Percentiles rank a stretch among this genome's conserved stretches.
Conservation (phyloP, 2,113 vertebrate species). For the Zosterops japonicus region DNA sequence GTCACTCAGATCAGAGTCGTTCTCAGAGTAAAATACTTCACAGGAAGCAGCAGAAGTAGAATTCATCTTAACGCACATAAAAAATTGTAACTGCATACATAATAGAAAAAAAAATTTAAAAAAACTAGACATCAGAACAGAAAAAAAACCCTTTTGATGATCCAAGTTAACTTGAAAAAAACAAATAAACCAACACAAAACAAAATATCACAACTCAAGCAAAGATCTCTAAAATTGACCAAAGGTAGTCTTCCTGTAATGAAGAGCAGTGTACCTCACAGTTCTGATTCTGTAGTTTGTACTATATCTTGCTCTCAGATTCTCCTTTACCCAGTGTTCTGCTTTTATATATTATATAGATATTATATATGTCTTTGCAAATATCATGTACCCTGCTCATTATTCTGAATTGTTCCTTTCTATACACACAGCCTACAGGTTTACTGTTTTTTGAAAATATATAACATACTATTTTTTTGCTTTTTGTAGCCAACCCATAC, state of each 20-base stretch:
- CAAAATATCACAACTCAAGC: not conserved
- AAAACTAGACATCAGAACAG: not conserved
- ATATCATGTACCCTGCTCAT: not conserved
- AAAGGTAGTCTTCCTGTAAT: not conserved
- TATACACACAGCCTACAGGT: not conserved
- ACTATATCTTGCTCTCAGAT: not conserved
- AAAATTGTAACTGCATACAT: rapidly evolving
- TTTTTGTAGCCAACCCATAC: not conserved
- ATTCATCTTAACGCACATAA: not conserved
- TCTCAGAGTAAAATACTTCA: not conserved
- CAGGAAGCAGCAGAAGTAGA: not conserved
- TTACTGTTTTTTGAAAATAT: not conserved
- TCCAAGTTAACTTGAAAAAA: not conserved
- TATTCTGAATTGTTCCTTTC: not conserved
- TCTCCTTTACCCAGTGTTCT: not conserved
- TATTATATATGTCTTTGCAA: not conserved
- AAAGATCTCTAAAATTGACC: not conserved
- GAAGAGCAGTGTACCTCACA: not conserved
- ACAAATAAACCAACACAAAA: not conserved
- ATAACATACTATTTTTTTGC: not conserved
- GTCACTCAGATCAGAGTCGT: rapidly evolving
- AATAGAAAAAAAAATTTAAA: not conserved
- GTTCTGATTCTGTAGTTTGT: not conserved
- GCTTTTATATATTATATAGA: not conserved
- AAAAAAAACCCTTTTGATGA: not conserved